A percentile compares a stretch with the other conserved stretches of the same genome.
Conservation (phyloP, 2,797 vertebrate genomes). For the Poeciliopsis gracilis region DNA sequence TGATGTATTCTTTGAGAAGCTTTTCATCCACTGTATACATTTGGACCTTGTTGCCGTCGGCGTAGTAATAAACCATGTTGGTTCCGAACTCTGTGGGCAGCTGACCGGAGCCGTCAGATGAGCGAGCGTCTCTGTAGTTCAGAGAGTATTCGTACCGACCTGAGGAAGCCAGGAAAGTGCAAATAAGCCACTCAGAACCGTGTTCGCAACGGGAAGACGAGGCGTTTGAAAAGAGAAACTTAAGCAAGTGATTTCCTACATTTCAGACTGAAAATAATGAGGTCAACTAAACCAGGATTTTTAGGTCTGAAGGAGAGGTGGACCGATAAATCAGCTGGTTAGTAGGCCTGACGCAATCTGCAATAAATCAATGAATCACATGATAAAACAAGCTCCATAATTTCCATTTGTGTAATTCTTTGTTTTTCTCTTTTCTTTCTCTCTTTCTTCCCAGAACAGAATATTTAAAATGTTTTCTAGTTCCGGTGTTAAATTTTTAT, state of each 20-base stretch:
- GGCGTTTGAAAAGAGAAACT: background rate
- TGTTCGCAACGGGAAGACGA: background rate
- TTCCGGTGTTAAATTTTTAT: no score
- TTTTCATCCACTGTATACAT: constrained; percentile 93
- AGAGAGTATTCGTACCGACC: constrained; percentile 88
- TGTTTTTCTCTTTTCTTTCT: no score
- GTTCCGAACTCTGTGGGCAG: constrained; percentile 80
- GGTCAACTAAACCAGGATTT: background rate
- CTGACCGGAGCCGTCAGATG: constrained; percentile 74
- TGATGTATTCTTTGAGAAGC: constrained; percentile 95
- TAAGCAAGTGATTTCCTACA: background rate
- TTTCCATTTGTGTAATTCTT: no score
- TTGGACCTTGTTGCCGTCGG: constrained; percentile 88
- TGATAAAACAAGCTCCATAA: no score
- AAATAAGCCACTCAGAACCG: background rate
- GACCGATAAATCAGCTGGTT: background rate
- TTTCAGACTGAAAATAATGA: background rate
- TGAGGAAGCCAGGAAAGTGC: constrained; percentile 41
- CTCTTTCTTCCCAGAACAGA: no score
- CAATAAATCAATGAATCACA: no score
- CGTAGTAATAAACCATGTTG: constrained; percentile 94
- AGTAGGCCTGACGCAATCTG: no score
- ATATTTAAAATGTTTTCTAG: no score
- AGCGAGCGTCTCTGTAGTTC: constrained; percentile 80
- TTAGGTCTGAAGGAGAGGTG: background rate